These are phyloP conservation scores for Loriculus beryllinus DNA, from an alignment of 2,797 vertebrate genomes.

Conservation along the genomic window DNA sequence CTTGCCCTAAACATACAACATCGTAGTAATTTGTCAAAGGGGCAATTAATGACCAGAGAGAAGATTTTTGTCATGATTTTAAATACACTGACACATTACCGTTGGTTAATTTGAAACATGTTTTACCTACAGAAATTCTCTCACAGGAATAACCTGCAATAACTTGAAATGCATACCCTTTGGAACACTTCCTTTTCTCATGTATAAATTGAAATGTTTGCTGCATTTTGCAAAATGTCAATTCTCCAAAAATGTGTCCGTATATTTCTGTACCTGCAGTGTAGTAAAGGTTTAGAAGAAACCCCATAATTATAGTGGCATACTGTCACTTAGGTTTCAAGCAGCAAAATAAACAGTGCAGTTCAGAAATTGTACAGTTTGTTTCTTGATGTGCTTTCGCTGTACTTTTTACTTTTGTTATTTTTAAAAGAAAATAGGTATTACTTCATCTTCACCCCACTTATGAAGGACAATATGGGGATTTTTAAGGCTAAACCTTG, in stretches of 20 bases:
- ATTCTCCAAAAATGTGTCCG: conserved; percentile 79
- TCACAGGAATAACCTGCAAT: conserved; percentile 85
- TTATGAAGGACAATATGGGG: conserved; percentile 38
- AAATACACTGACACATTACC: conserved; percentile 83
- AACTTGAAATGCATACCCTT: conserved; percentile 85
- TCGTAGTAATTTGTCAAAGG: conserved; percentile 78
- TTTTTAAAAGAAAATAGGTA: conserved; percentile 29
- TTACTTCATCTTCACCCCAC: conserved; percentile 21
- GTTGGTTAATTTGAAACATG: conserved; percentile 83
- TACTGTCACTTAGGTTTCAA: conserved; percentile 84
- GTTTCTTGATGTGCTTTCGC: conserved; percentile 80
- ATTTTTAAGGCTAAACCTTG: conserved; percentile 40
- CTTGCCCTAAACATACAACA: conserved; percentile 80
- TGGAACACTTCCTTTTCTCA: conserved; percentile 84
- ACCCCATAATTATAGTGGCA: conserved; percentile 80
- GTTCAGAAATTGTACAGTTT: conserved; percentile 82
- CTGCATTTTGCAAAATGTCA: conserved; percentile 84
- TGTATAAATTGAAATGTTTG: conserved; percentile 85
- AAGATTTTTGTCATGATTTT: conserved; percentile 84
- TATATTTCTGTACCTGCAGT: conserved; percentile 85
- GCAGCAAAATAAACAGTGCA: conserved; percentile 86
- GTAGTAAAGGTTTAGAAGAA: conserved; percentile 82
- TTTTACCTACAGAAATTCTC: conserved; percentile 84
- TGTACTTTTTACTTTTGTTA: conserved; percentile 39
- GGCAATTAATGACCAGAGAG: conserved; percentile 79